Conservation (phyloP, 2,113 vertebrate genomes). For the Seriola rivoliana region DNA sequence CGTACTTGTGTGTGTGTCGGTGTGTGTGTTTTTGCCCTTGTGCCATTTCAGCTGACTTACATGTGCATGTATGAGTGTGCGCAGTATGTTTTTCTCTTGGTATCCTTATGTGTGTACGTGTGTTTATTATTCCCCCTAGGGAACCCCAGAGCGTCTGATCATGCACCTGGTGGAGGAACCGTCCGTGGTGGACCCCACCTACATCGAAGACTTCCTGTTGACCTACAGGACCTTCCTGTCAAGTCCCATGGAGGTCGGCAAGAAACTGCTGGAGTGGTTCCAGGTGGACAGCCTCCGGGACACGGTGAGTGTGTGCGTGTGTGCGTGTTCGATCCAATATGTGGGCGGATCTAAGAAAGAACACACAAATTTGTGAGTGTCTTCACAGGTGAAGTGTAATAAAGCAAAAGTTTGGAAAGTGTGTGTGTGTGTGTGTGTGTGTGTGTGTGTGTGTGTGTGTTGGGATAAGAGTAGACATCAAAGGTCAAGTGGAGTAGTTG, state of each 20-base stretch:
- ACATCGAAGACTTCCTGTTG: slow-evolving; percentile 97
- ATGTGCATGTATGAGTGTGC: slow-evolving; percentile 1
- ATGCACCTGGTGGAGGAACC: slow-evolving; percentile 98
- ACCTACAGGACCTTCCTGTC: slow-evolving; percentile 96
- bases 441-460: background rate
- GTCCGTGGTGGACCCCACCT: slow-evolving; percentile 97
- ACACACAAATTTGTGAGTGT: background rate
- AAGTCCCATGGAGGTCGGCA: slow-evolving; percentile 93
- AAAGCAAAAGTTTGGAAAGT: background rate
- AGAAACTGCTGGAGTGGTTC: slow-evolving; percentile 97
- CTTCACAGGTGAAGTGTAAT: background rate
- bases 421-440: background rate
- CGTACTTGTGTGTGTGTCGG: background rate
- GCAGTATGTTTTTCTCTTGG: background rate
- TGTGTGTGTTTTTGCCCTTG: background rate
- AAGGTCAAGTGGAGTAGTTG: background rate
- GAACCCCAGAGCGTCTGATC: slow-evolving; percentile 95
- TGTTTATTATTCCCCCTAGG: slow-evolving; percentile 76
- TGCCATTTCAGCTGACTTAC: slow-evolving; percentile 7
- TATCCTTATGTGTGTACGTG: slow-evolving; percentile 7
- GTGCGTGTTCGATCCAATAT: background rate
- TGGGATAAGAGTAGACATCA: background rate
- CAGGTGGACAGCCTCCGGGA: slow-evolving; percentile 91
- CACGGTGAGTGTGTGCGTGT: slow-evolving; percentile 85
- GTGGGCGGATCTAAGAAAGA: background rate